Evolutionary conservation across 2,888 invertebrate genomes (phyloP), one percentile per base, ranked within the genome.

Genomic region (Muschampia plurimacula): DNA sequence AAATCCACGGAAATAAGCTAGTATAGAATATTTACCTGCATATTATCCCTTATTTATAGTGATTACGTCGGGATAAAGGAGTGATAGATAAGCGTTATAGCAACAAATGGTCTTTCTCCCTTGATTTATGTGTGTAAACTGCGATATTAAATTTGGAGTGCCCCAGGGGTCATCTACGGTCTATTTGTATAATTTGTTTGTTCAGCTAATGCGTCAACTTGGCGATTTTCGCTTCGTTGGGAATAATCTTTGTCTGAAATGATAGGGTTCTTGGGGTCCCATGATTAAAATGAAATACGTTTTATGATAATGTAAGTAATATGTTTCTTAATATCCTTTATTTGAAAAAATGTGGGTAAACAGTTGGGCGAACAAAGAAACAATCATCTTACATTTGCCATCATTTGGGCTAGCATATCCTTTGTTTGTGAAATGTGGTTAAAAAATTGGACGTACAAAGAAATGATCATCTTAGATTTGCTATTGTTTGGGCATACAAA

Each of bases 31-130:
- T 81, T 80, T 87, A 86, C 84, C 84, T 81, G 80, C 80, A 79
- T 84, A 77, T 80, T 79, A 82, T 76, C 81, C 77, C 78, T 88
- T 92, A 89, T 93, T 92, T 91, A 92, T 91, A 88, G 85, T 92
- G 89, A 92, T 93, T 91, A 89, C 82, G 78, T 74, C 81, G 77
- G 81, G 83, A 83, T 83, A 84, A 85, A 86, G 81, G 82, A 80
- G 82, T 89, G 88, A 91, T 90, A 85, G 90, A 89, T 90, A 87
- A 86, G 81, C 84, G 81, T 78, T 81, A 80, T 78, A 73, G 70
- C 73, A 73, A 73, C 74, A 73, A 76, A 74, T 71, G 70, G 73
- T 73, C 69, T 73, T 68, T 36, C 67, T 64, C 63, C 55, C 41
- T 66, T 71, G 76, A 76, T 73, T 74, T 76, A 74, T 74, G 73